Base-by-base conservation (phyloP, 2,797 vertebrate genomes). In the Pangasius krempfi region DNA sequence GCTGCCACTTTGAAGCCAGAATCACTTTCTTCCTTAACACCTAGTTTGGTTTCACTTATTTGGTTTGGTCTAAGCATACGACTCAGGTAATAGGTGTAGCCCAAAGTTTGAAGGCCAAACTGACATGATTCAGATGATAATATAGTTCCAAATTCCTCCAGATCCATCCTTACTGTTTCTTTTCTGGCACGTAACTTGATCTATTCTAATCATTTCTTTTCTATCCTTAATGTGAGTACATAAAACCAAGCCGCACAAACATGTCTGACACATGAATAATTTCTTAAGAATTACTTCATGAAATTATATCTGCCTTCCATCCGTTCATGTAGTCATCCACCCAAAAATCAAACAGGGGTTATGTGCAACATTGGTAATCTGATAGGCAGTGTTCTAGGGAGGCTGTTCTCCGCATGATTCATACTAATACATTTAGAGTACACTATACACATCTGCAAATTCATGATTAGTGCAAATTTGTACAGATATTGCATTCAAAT, bases 271-370 rank as follows among this genome's bases (percentile, higher is more conserved):
- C 89, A 83, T 22, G 89, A 92, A 90, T 93, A 83, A 86, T 88
- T 92, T 90, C 81, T 92, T 91, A 94, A 90, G 91, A 89, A 93
- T 86, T 89, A 92, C 90, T 87, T 89, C 40, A 90, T 90, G 87
- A 93, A 95, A 94, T 91, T 37, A 92, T 88, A 94, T 88, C 91
- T 83, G 79, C 89, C 89, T 91, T 91, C 93, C 93, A 93, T 95
- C 93, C 94, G 93, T 85, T 94, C 91, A 87, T 90, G 89, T 79
- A 91, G 85, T 92, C 87, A 87, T 84, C 25, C 27, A 33, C 86
- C 64, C 73, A 85, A 84, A 64, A 88, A 85, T 70, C 76, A 76
- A 90, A 64, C 85, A 87, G 50, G 12, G 30, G 52, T 56, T 56
- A 58, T 56, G 78, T 22, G 7, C n/a, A 60, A 40, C 79, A 27